Evolutionary conservation across 1,140 invertebrate species (phyloP).

Genomic region (Drosophila pseudoobscura): DNA sequence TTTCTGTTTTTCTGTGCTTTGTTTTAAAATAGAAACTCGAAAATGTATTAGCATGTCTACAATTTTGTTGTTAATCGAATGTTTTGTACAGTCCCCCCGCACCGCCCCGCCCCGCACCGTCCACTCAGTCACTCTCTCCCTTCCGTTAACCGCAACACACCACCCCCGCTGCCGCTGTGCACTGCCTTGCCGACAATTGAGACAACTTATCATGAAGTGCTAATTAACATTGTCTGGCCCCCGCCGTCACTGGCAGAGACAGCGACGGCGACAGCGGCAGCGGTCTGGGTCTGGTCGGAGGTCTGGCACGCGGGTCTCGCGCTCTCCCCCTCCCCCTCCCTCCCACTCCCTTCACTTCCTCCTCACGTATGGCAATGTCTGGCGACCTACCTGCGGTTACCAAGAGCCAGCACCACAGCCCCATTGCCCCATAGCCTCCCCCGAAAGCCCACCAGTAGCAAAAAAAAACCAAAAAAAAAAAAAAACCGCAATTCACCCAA

Average conservation of each 20-base stretch:
- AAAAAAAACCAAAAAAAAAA: conserved; percentile 11
- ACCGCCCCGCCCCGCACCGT: not conserved
- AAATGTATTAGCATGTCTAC: conserved; percentile 68
- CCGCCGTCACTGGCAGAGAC: conserved; percentile 2
- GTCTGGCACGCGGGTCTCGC: conserved; percentile 31
- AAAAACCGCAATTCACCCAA: conserved; percentile 60
- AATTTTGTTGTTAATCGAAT: conserved; percentile 55
- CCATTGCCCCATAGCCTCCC: not conserved
- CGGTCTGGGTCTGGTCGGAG: no score
- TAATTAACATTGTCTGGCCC: conserved; percentile 77
- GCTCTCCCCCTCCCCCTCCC: conserved; percentile 4
- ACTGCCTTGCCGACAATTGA: conserved; percentile 63
- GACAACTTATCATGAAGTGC: conserved; percentile 79
- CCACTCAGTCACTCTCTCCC: not conserved
- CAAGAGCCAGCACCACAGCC: conserved; percentile 40
- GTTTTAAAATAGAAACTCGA: conserved; percentile 66
- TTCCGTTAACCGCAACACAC: conserved; percentile 16
- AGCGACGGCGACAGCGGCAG: not conserved
- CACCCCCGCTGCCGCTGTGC: conserved; percentile 30
- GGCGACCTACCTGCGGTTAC: conserved; percentile 74
- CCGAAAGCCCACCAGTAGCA: conserved; percentile 10
- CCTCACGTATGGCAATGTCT: conserved; percentile 54
- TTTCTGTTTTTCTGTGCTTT: conserved; percentile 32
- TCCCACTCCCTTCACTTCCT: no score
- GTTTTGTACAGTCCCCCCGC: conserved; percentile 12